Base-by-base conservation (phyloP, 2,797 vertebrate species). In the Kryptopterus vitreolus region DNA sequence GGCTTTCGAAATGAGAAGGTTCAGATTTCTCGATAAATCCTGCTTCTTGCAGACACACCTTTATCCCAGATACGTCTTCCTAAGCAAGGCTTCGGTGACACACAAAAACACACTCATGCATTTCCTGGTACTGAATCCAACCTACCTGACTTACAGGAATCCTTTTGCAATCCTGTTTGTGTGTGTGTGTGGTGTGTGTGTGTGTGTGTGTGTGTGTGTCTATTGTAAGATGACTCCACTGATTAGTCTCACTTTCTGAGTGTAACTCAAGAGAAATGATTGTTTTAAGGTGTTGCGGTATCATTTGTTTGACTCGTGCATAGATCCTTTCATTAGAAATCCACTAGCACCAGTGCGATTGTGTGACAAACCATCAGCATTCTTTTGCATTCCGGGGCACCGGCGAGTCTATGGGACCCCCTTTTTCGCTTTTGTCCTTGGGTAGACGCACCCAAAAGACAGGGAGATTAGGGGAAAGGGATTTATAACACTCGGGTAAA, bases 401-500 rank as follows among this genome's bases (percentile, higher is more conserved):
- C 91, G 92, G 89, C 87, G 87, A 90, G 81, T 87, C 73, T 80
- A 85, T 88, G 80, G 85, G 87, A 87, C 82, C 87, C 80, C 59
- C 90, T 85, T 82, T 48, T 81, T 87, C 87, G 86, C 78, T 78
- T 79, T n/a, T n/a, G n/a, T n/a, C n/a, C 84, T 79, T 57, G 38
- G 35, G 81, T 76, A 86, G 88, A 88, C 83, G 76, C 43, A 77
- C 53, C 79, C 68, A 89, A 87, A 86, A 65, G 46, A 71, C 29
- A n/a, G 69, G 77, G 87, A 91, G 92, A 93, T 93, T 94, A 94
- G 86, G 89, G 88, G 92, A 94, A 94, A n/a, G 92, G 92, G 92
- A 92, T 91, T 90, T 90, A 89, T 92, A 94, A 94, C 92, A 87
- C 91, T 88, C 87, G 89, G 91, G 92, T 91, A 92, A 94, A 93